Evolutionary conservation across 2,888 invertebrate species (phyloP).

Genomic region (Globia sparganii): DNA sequence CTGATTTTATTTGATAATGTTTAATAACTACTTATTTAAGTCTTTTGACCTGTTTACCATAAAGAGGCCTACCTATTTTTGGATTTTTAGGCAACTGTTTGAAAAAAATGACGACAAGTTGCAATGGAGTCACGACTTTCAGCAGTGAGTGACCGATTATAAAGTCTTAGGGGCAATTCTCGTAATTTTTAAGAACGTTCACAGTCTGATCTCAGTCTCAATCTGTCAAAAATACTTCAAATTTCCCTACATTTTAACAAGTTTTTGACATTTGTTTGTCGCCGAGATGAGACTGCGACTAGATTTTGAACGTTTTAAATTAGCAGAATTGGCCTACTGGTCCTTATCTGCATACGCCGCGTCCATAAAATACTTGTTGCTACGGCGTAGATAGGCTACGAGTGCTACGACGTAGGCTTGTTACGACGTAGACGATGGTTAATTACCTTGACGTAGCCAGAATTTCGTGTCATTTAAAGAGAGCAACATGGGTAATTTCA

Average conservation of each 20-base stretch:
- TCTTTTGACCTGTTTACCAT: background rate
- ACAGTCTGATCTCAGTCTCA: too few species aligned
- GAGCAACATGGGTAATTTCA: too few species aligned
- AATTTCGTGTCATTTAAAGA: too few species aligned
- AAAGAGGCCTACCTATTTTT: background rate
- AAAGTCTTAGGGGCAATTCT: too few species aligned
- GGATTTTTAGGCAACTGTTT: background rate
- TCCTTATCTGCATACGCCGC: background rate
- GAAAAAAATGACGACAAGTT: background rate
- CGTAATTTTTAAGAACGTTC: too few species aligned
- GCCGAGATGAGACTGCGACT: too few species aligned
- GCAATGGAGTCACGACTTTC: background rate
- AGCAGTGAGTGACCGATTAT: background rate
- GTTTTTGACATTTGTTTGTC: too few species aligned
- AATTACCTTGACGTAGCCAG: background rate
- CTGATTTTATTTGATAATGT: background rate
- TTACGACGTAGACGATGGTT: constrained; percentile 4
- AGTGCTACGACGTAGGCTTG: constrained; percentile 11
- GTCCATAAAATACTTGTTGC: background rate
- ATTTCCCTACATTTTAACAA: too few species aligned
- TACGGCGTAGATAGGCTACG: background rate
- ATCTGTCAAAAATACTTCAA: too few species aligned
- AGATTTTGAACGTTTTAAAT: too few species aligned
- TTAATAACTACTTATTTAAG: background rate
- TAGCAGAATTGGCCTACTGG: too few species aligned